A percentile compares a stretch with the other conserved stretches of the same genome.
Conservation (phyloP, 2,888 invertebrate species). For the Xestobium rufovillosum region DNA sequence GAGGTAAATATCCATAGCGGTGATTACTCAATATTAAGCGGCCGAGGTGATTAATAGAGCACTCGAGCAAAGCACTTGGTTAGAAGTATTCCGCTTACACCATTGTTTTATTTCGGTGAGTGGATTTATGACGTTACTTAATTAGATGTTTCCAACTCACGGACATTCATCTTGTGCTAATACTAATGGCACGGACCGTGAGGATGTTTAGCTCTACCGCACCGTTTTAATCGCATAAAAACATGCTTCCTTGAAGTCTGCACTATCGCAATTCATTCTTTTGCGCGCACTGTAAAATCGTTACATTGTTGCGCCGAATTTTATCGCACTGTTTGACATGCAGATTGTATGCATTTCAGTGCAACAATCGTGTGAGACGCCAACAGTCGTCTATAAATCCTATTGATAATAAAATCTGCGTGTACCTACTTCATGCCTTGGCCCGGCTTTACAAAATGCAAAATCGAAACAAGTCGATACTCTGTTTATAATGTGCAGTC, state of each 20-base stretch:
- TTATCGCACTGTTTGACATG: conserved; percentile 20
- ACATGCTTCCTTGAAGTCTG: conserved; percentile 20
- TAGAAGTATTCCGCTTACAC: background rate
- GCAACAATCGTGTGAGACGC: no score
- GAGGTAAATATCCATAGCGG: no score
- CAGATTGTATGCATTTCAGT: conserved; percentile 21
- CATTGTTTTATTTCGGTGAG: conserved; percentile 30
- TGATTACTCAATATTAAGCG: no score
- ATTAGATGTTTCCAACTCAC: conserved; percentile 34
- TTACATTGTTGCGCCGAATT: conserved; percentile 19
- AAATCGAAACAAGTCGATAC: no score
- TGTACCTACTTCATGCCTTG: no score
- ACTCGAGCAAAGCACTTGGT: background rate
- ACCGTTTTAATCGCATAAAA: conserved; percentile 31
- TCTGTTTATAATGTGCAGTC: no score
- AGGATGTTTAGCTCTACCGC: conserved; percentile 25
- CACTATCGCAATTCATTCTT: no score
- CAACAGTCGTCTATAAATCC: no score
- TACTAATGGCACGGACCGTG: conserved; percentile 31
- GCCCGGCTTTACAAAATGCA: no score
- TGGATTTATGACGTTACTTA: conserved; percentile 37
- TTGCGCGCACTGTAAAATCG: conserved; percentile 15
- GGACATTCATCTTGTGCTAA: conserved; percentile 33
- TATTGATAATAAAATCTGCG: no score
- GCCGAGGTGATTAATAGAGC: background rate